These are phyloP conservation scores for Andricus grossulariae DNA, from an alignment of 1,140 invertebrate genomes.

Conservation along the genomic window DNA sequence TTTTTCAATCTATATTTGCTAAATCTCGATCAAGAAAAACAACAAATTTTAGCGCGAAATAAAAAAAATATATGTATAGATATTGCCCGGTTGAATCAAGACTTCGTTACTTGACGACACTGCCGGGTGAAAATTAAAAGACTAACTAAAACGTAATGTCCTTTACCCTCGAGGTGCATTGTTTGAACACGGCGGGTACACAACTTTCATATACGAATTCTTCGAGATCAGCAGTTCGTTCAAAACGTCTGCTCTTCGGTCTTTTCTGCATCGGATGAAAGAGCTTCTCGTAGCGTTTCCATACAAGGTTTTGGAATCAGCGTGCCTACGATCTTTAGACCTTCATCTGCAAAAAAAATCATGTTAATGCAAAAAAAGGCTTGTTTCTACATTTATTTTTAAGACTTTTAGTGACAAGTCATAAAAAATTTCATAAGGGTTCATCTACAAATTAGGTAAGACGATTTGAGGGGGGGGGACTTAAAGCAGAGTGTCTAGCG, in stretches of 20 bases:
- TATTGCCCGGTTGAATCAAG: not conserved
- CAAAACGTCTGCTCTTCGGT: constrained; percentile 84
- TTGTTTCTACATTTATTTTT: too few relatives aligned
- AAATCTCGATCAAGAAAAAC: not conserved
- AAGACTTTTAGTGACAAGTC: too few relatives aligned
- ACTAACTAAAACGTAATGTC: constrained; percentile 10
- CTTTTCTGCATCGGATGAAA: constrained; percentile 89
- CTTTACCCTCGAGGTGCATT: constrained; percentile 28
- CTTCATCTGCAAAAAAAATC: constrained; percentile 78
- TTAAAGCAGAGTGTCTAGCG: too few relatives aligned
- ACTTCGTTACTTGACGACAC: not conserved
- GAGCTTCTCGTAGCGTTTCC: constrained; percentile 84
- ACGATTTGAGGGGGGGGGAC: too few relatives aligned
- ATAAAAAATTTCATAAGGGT: too few relatives aligned
- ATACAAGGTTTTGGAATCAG: constrained; percentile 93
- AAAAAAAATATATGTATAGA: constrained; percentile 21
- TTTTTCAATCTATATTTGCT: constrained; percentile 1
- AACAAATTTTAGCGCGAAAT: not conserved
- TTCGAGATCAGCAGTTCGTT: constrained; percentile 44
- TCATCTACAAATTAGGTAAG: too few relatives aligned
- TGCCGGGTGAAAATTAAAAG: constrained; percentile 2
- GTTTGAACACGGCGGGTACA: constrained; percentile 4
- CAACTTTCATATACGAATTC: constrained; percentile 28
- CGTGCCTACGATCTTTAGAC: constrained; percentile 93
- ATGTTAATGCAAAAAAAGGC: too few relatives aligned